Base-by-base conservation (phyloP, 2,797 vertebrate genomes). In the Odontamblyopus rebecca region DNA sequence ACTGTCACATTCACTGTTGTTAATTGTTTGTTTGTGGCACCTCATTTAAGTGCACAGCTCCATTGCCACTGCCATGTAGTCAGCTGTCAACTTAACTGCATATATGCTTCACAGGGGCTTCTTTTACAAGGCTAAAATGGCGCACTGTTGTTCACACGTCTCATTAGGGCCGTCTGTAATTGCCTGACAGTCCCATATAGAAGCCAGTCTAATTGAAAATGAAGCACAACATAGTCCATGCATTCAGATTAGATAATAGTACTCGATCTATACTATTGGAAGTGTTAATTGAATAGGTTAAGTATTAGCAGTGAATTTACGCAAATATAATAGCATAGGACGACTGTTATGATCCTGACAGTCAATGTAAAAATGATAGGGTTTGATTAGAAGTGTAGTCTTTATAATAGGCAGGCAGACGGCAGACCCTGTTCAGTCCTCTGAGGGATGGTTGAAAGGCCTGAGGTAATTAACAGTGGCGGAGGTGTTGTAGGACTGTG, bases 381-480 rank as follows among this genome's bases (percentile, higher is more conserved):
- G 76, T 59, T 75, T 75, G 75, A 68, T 72, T n/a, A 26, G 69
- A 61, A 77, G 79, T 81, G 61, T 78, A 69, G 72, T 80, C 71
- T 76, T 80, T 76, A 61, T 89, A 89, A 89, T 84, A 82, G 80
- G 79, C 80, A 71, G 56, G 72, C 79, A 85, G 84, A 82, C 80
- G 15, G 71, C 72, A 63, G 71, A 76, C 70, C 63, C 69, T 71
- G 80, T 75, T 79, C 81, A 67, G 75, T 86, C 83, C 81, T 76
- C 57, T 61, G 88, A 87, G 84, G 86, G 75, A 82, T 27, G 69
- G 75, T 60, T 48, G 62, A 80, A 87, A 85, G 50, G 75, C 70
- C 84, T 75, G 71, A 86, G 85, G 86, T 92, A 90, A 93, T 90
- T 91, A 91, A 89, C 82, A 85, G 82, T 82, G 71, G 84, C 77